Conservation (phyloP, 2,888 invertebrate genomes). For the Drosophila phalerata region DNA sequence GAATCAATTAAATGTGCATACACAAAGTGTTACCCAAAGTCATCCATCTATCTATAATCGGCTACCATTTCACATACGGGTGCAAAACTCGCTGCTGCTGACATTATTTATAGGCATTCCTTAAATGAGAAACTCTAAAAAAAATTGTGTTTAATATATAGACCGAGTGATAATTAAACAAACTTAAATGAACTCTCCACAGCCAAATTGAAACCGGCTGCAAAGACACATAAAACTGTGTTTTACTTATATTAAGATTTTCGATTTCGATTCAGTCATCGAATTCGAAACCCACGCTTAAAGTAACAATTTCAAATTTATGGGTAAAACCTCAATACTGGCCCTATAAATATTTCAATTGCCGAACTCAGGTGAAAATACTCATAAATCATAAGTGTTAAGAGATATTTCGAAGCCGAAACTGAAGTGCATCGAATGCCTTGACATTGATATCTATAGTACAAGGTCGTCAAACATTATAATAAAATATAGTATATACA, state of each 20-base stretch:
- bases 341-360: conserved; percentile 66
- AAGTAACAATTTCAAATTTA: conserved; percentile 56
- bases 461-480: conserved; percentile 10
- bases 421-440: not conserved
- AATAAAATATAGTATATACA: not conserved
- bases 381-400: conserved; percentile 50
- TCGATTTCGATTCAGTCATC: conserved; percentile 13
- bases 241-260: conserved; percentile 5
- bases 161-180: conserved; percentile 51
- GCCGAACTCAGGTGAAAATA: conserved; percentile 51
- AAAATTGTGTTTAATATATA: conserved; percentile 29
- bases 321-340: conserved; percentile 41
- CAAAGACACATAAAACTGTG: conserved; percentile 14
- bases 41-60: conserved; percentile 63
- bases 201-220: conserved; percentile 40
- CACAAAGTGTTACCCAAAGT: conserved; percentile 59
- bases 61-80: conserved; percentile 37
- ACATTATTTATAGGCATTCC: conserved; percentile 35
- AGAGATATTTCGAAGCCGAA: conserved; percentile 14
- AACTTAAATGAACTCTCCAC: conserved; percentile 32
- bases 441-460: conserved; percentile 14
- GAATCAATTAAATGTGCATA: conserved; percentile 64
- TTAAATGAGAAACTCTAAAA: conserved; percentile 19
- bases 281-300: conserved; percentile 46
- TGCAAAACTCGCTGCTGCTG: conserved; percentile 30